Base-by-base conservation (phyloP, 2,888 invertebrate genomes). In the Orchestes rusci region DNA sequence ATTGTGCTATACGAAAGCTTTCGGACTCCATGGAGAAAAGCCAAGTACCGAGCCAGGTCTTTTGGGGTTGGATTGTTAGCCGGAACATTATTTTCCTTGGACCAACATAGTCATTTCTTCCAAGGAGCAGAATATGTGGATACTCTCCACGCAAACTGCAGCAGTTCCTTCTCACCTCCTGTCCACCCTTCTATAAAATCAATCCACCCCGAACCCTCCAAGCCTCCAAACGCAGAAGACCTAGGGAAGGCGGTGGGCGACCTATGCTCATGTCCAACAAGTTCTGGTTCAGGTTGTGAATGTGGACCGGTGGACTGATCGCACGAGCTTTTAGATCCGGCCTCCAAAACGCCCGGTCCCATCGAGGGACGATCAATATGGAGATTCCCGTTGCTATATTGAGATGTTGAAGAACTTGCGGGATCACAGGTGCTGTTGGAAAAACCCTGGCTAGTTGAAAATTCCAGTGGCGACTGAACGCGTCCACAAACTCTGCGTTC, bases 251-350 rank as follows among this genome's bases (percentile, higher is more conserved):
- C 12, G 44, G 44, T 8, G 45, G 39, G 2, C 23, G 29, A 13
- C 35, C 19, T 7, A 36, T 41, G n/a, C 28, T 16, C 18, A 45
- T 16, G 29, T 50, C 53, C 18, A 45, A 15, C 12, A 50, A 41
- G 19, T 46, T 20, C 3, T 36, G n/a, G 16, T 16, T n/a, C n/a
- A 53, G 19, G 17, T 53, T 39, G n/a, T 28, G 36, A 13, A 52
- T 35, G 15, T 32, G 42, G 13, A 38, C 32, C 3, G 53, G 50
- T 7, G 45, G 28, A n/a, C n/a, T n/a, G n/a, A 43, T 7, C 10
- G 67, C 69, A 33, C 62, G 43, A 23, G 23, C 15, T 43, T 50
- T 55, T 10, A 63, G 52, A 34, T 62, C 59, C 12, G 56, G 45
- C 50, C 53, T 23, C 59, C 61, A 62, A 45, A 58, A 62, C 4